phyloP scores from a whole-genome alignment of 1,140 invertebrate genomes.

The Zaprionus vittiger region DNA sequence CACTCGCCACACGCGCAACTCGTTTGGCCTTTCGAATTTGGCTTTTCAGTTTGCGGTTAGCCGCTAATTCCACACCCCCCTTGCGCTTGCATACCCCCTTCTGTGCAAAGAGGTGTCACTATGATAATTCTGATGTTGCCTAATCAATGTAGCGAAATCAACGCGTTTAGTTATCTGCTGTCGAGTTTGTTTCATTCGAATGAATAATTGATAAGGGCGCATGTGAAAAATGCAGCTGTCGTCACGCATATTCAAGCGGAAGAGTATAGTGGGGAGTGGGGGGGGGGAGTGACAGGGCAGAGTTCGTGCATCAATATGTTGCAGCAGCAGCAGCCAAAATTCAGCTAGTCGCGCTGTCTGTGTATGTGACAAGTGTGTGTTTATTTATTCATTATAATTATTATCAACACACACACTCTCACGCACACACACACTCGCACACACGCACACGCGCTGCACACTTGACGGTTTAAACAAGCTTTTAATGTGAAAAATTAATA shows the following conservation, averaged over 20 bases:
- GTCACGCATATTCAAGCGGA: not conserved
- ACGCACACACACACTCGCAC: not conserved
- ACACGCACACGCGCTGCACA: not conserved
- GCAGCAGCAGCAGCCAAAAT: constrained; percentile 9
- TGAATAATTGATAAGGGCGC: not conserved
- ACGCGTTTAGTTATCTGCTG: not conserved
- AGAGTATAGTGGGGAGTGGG: not conserved
- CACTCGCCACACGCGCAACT: not conserved
- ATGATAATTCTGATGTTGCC: constrained; percentile 1
- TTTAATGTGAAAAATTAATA: constrained; percentile 54
- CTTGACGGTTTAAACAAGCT: not conserved
- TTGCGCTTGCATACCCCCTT: too few species aligned
- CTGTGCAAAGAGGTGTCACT: too few species aligned
- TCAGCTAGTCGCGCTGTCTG: constrained; percentile 13
- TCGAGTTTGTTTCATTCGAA: not conserved
- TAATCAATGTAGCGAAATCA: not conserved
- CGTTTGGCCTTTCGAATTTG: not conserved
- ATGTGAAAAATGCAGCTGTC: constrained; percentile 55
- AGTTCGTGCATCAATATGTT: constrained; percentile 10
- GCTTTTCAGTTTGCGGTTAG: not conserved
- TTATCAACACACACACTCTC: not conserved
- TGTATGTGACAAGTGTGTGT: constrained; percentile 19
- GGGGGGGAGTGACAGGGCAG: not conserved
- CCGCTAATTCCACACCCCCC: not conserved
- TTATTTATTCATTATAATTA: constrained; percentile 71